Conservation (phyloP, 2,797 vertebrate species). For the Cephalopachus bancanus region DNA sequence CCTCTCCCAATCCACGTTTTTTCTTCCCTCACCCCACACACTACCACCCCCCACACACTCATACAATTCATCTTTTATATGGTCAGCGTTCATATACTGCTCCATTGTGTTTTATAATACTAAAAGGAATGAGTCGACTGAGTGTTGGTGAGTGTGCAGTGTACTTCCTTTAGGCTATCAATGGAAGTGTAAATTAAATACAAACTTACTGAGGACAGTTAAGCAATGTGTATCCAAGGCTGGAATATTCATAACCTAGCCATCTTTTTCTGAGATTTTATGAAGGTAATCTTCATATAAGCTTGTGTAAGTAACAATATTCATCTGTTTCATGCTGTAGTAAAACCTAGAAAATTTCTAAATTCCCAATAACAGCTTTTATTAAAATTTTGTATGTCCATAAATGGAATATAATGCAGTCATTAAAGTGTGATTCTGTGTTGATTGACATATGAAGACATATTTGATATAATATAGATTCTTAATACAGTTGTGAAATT, state of each 20-base stretch:
- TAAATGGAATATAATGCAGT: not conserved
- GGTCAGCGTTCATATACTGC: not conserved
- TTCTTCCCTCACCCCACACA: not conserved
- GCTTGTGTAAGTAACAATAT: not conserved
- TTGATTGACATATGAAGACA: not conserved
- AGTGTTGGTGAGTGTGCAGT: not conserved
- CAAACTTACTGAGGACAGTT: not conserved
- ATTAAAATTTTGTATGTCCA: not conserved
- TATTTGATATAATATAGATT: not conserved
- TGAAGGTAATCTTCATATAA: not conserved
- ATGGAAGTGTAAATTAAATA: not conserved
- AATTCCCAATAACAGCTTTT: not conserved
- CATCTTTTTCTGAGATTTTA: slow-evolving; percentile 12
- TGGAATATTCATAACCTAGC: not conserved
- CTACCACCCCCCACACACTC: not conserved
- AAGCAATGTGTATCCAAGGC: not conserved
- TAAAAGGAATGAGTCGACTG: not conserved
- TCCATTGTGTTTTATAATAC: not conserved
- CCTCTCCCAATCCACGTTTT: not conserved
- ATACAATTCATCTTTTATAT: not conserved
- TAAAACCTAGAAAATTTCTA: slow-evolving; percentile 36
- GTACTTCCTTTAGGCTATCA: not conserved
- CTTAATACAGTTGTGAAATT: not conserved
- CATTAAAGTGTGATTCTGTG: not conserved
- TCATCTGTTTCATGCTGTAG: not conserved